phyloP scores from a whole-genome alignment of 2,888 invertebrate species.

The Timandra comae region DNA sequence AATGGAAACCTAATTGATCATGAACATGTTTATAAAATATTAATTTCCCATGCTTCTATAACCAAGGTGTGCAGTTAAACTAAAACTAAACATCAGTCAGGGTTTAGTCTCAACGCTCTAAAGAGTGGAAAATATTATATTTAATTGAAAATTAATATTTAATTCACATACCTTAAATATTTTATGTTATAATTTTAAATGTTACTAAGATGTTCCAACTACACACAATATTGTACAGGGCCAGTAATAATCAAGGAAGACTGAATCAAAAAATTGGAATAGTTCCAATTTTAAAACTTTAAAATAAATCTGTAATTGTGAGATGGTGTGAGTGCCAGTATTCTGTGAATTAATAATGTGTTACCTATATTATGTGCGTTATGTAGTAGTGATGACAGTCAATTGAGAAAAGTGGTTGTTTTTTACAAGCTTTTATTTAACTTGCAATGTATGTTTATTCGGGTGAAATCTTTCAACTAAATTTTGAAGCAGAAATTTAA shows the following conservation, averaged over 20 bases:
- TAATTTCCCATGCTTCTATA: conserved; percentile 3
- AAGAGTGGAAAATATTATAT: background rate
- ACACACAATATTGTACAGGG: background rate
- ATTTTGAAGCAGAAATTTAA: too few relatives aligned
- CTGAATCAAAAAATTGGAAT: conserved; percentile 59
- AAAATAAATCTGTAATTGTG: conserved; percentile 64
- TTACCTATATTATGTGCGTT: too few relatives aligned
- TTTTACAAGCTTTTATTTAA: too few relatives aligned
- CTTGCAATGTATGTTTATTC: too few relatives aligned
- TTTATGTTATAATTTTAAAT: conserved; percentile 1
- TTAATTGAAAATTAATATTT: background rate
- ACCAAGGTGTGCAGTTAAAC: conserved; percentile 5
- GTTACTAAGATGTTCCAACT: too few relatives aligned
- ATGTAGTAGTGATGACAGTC: too few relatives aligned
- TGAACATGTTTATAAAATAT: conserved; percentile 18
- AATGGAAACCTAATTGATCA: too few relatives aligned
- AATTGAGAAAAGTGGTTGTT: too few relatives aligned
- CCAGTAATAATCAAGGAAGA: conserved; percentile 44
- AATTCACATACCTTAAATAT: background rate
- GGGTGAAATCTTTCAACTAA: too few relatives aligned
- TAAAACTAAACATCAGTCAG: conserved; percentile 17
- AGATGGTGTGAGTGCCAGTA: conserved; percentile 45
- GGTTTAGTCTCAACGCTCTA: conserved; percentile 6
- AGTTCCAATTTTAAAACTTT: conserved; percentile 63
- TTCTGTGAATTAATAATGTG: conserved; percentile 38